Percentiles rank a stretch among this genome's conserved stretches.
These are phyloP conservation scores for Dyspetes luteomarginatus DNA, from an alignment of 2,888 invertebrate species.

Conservation along the genomic window DNA sequence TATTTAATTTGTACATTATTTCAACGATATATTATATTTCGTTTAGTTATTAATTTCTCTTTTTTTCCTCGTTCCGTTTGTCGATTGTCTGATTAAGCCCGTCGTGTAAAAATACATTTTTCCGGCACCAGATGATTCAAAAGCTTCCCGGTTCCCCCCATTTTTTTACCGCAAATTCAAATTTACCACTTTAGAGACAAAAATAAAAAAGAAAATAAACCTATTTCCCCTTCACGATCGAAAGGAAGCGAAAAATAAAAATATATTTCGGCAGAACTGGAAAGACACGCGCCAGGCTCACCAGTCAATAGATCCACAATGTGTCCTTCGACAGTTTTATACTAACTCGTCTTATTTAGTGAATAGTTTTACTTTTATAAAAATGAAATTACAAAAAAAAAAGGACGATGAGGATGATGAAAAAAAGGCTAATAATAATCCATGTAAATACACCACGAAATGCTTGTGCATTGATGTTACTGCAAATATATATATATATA, in stretches of 20 bases:
- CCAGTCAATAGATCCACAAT: constrained; percentile 69
- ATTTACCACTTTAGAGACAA: background rate
- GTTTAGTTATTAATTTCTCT: background rate
- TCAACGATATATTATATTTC: constrained; percentile 27
- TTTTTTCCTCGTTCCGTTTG: constrained; percentile 14
- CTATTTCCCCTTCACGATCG: background rate
- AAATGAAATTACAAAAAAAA: constrained; percentile 63
- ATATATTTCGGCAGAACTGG: constrained; percentile 35
- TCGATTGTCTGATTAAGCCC: background rate
- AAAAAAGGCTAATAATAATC: constrained; percentile 57
- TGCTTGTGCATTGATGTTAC: constrained; percentile 75
- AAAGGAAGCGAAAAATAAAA: constrained; percentile 19
- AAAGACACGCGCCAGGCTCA: constrained; percentile 53
- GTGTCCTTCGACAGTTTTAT: constrained; percentile 76
- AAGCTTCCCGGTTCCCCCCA: background rate
- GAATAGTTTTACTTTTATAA: constrained; percentile 80
- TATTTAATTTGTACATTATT: constrained; percentile 60
- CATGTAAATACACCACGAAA: constrained; percentile 77
- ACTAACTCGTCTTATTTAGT: constrained; percentile 77
- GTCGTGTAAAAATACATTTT: background rate
- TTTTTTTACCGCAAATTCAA: background rate
- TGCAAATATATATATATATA: constrained; percentile 74
- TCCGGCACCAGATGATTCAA: background rate
- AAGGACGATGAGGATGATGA: constrained; percentile 14
- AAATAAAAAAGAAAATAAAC: background rate